phyloP scores from a whole-genome alignment of 2,797 vertebrate genomes.

The Chaenodraco wilsoni region DNA sequence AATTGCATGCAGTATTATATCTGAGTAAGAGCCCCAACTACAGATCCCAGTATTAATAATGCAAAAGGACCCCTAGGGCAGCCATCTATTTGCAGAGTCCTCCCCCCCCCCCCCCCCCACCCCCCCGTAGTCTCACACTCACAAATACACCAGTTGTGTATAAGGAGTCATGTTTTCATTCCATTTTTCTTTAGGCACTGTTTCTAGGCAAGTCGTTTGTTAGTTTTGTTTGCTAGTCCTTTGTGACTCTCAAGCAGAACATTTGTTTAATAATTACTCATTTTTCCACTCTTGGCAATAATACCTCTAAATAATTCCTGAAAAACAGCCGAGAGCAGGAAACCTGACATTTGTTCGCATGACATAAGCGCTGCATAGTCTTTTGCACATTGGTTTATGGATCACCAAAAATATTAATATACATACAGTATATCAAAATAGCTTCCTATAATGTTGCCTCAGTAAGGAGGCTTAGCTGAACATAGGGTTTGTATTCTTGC shows the following conservation, averaged over 20 bases:
- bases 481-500: neutral
- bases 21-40: constrained; percentile 68
- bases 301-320: constrained; percentile 9
- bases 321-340: neutral
- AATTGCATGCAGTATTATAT: constrained; percentile 75
- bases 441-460: neutral
- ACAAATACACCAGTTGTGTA: constrained; percentile 9
- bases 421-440: neutral
- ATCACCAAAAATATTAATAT: neutral
- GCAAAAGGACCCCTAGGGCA: constrained; percentile 75
- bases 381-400: neutral
- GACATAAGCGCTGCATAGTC: neutral
- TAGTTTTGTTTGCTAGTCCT: constrained; percentile 40
- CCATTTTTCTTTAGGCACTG: constrained; percentile 42
- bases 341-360: neutral
- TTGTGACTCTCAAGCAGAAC: constrained; percentile 40
- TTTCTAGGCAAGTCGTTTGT: constrained; percentile 42
- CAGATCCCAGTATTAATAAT: constrained; percentile 82
- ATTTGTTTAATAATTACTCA: constrained; percentile 27
- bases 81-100: constrained; percentile 73
- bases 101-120: constrained; percentile 4
- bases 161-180: constrained; percentile 44
- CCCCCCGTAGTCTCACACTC: constrained; percentile 13
- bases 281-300: constrained; percentile 19
- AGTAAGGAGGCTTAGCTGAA: neutral